These are phyloP conservation scores for Amblyopsis hoosieri DNA, from an alignment of 2,797 vertebrate genomes.

Conservation along the genomic window DNA sequence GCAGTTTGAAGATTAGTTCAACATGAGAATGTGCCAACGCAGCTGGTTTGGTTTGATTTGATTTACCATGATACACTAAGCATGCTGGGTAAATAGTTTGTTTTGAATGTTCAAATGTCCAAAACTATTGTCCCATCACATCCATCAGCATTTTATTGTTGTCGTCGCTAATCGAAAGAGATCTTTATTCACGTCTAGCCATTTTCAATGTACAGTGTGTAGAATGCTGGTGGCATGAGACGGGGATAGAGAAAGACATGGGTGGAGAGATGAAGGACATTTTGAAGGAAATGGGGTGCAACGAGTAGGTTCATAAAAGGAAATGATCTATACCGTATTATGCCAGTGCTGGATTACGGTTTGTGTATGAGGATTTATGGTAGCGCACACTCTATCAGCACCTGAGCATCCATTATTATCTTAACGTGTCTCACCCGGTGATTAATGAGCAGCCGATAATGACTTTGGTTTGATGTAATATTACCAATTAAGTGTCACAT, in stretches of 20 bases:
- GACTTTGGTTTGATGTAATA: slow-evolving; percentile 57
- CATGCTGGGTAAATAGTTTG: too few species aligned
- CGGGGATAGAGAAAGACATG: slow-evolving; percentile 11
- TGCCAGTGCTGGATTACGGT: slow-evolving; percentile 44
- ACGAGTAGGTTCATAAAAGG: slow-evolving; percentile 66
- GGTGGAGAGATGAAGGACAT: slow-evolving; percentile 47
- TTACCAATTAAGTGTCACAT: slow-evolving; percentile 29
- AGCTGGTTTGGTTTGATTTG: too few species aligned
- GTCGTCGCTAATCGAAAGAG: not conserved
- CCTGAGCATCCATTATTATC: slow-evolving; percentile 67
- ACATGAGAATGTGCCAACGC: not conserved
- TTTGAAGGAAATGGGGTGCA: slow-evolving; percentile 59
- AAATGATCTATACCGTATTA: slow-evolving; percentile 66
- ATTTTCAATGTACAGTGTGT: slow-evolving; percentile 10
- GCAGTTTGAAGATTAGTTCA: too few species aligned
- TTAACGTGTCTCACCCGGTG: slow-evolving; percentile 61
- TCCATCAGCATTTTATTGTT: not conserved
- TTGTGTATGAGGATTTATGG: slow-evolving; percentile 69
- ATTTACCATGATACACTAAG: too few species aligned
- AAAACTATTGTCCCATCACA: not conserved
- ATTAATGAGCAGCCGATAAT: slow-evolving; percentile 65
- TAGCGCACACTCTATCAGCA: slow-evolving; percentile 26
- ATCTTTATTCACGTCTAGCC: slow-evolving; percentile 32
- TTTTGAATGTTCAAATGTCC: too few species aligned
- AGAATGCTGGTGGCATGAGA: slow-evolving; percentile 20